Conservation (phyloP, 2,113 vertebrate species). For the Siphamia tubifer region DNA sequence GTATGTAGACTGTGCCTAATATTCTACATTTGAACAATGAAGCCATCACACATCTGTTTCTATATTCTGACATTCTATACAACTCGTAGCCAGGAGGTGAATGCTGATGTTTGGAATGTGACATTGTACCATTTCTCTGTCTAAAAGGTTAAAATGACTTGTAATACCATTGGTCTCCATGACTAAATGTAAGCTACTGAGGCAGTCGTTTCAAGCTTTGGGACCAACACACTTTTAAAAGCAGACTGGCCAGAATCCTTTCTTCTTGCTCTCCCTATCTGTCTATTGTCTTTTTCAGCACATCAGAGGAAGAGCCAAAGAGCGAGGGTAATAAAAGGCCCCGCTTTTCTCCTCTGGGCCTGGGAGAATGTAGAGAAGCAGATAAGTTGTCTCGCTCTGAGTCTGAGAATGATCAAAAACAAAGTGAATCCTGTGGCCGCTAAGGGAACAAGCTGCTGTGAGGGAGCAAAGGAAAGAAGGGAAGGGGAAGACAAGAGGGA, state of each 20-base stretch:
- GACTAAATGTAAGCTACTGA: constrained; percentile 20
- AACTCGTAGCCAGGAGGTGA: neutral
- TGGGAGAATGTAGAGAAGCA: constrained; percentile 62
- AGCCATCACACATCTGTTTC: neutral
- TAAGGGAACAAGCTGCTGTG: constrained; percentile 57
- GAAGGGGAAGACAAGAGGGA: neutral
- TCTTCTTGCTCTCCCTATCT: constrained; percentile 47
- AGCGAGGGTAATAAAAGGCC: constrained; percentile 66
- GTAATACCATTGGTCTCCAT: constrained; percentile 28
- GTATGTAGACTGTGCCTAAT: neutral
- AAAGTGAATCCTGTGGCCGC: constrained; percentile 67
- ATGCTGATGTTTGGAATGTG: neutral
- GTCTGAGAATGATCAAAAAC: constrained; percentile 76
- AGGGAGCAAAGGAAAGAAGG: constrained; percentile 2
- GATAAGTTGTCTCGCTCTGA: constrained; percentile 72
- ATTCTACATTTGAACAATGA: neutral
- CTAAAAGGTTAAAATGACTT: constrained; percentile 7
- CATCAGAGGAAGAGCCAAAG: constrained; percentile 67
- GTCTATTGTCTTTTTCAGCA: constrained; percentile 67
- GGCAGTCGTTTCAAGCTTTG: constrained; percentile 29
- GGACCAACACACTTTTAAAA: constrained; percentile 52
- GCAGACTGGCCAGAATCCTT: constrained; percentile 46
- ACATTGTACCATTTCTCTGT: constrained; percentile 1
- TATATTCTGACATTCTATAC: neutral
- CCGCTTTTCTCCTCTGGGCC: constrained; percentile 65